Conservation (phyloP, 1,140 invertebrate species). For the Drosophila azteca region DNA sequence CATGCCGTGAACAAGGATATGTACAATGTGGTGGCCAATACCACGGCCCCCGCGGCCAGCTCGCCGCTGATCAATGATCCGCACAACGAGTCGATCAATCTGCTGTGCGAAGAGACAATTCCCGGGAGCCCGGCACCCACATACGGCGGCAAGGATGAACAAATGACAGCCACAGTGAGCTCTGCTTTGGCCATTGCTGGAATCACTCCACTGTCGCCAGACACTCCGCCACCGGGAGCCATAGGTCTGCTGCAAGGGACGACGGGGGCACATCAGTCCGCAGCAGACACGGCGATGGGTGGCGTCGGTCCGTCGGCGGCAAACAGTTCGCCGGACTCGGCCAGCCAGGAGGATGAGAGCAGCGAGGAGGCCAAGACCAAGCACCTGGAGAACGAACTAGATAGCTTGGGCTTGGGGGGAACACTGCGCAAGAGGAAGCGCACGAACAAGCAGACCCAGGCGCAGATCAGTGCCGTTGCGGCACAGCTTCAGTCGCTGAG, state of each 20-base stretch:
- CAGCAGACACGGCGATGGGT: not conserved
- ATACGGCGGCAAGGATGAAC: slow-evolving; percentile 82
- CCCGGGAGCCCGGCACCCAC: slow-evolving; percentile 92
- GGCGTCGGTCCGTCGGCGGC: slow-evolving; percentile 26
- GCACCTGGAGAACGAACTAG: slow-evolving; percentile 55
- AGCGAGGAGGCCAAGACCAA: slow-evolving; percentile 69
- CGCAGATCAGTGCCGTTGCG: slow-evolving; percentile 29
- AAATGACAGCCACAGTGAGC: slow-evolving; percentile 8
- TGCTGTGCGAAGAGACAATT: slow-evolving; percentile 95
- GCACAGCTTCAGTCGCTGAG: slow-evolving; percentile 53
- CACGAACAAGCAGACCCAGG: slow-evolving; percentile 82
- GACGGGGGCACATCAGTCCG: not conserved
- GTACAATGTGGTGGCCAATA: slow-evolving; percentile 28
- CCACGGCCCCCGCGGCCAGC: slow-evolving; percentile 46
- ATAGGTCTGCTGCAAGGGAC: not conserved
- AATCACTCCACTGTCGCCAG: slow-evolving; percentile 46
- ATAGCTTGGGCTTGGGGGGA: slow-evolving; percentile 43
- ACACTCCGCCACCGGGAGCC: slow-evolving; percentile 34
- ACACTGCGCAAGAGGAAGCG: slow-evolving; percentile 84
- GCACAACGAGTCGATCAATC: slow-evolving; percentile 85
- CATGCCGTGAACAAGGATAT: slow-evolving; percentile 47
- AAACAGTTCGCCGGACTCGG: slow-evolving; percentile 76
- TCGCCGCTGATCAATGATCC: slow-evolving; percentile 77
- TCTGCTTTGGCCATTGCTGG: slow-evolving; percentile 40
- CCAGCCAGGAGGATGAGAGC: slow-evolving; percentile 79